Evolutionary conservation across 2,113 vertebrate genomes (phyloP).

Genomic region (Emydocephalus ijimae): DNA sequence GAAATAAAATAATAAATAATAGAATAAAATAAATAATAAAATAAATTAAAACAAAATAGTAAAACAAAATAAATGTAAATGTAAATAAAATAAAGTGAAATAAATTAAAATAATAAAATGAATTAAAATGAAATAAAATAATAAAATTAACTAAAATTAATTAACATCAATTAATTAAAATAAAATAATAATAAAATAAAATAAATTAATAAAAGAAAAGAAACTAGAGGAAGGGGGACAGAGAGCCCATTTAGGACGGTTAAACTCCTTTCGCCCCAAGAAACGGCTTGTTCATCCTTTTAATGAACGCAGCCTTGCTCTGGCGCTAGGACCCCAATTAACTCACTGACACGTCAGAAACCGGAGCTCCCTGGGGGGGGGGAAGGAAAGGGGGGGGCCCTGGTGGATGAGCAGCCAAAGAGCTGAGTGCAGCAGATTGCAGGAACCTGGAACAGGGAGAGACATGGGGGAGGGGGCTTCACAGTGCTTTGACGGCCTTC

Average conservation of each 20-base stretch:
- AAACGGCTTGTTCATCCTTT: slow-evolving; percentile 19
- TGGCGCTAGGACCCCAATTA: background rate
- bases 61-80: too few species aligned
- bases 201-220: too few species aligned
- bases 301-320: slow-evolving; percentile 15
- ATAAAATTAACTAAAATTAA: too few species aligned
- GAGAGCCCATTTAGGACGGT: slow-evolving; percentile 13
- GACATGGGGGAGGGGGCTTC: background rate
- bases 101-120: too few species aligned
- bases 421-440: slow-evolving; percentile 43
- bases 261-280: slow-evolving; percentile 32
- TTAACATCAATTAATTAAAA: too few species aligned
- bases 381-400: background rate
- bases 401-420: background rate
- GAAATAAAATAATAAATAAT: too few species aligned
- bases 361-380: background rate
- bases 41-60: too few species aligned
- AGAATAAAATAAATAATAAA: too few species aligned
- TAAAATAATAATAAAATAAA: too few species aligned
- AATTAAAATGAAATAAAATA: too few species aligned
- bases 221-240: background rate
- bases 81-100: too few species aligned
- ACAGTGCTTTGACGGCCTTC: too few species aligned
- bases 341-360: slow-evolving; percentile 13
- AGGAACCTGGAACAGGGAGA: slow-evolving; percentile 2